Evolutionary conservation across 2,113 vertebrate species (phyloP).

Genomic region (Notothenia coriiceps): DNA sequence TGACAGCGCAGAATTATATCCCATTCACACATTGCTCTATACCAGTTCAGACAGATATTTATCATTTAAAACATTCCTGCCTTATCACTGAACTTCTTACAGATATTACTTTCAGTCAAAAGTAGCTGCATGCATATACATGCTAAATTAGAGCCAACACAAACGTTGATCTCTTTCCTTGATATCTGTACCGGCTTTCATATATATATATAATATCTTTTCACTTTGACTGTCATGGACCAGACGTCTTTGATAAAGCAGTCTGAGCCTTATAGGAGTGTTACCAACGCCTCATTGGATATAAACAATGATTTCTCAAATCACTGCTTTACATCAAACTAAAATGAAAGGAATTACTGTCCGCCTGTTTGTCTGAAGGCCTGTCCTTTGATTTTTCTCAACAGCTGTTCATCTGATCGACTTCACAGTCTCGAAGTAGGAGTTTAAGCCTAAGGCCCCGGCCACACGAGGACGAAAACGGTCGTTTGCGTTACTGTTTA

Average conservation of each 20-base stretch:
- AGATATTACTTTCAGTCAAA: not conserved
- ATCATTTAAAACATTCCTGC: conserved; percentile 1
- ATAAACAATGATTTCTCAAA: not conserved
- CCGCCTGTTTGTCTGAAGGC: too few species aligned
- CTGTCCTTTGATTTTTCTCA: too few species aligned
- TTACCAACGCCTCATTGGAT: too few species aligned
- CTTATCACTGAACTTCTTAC: not conserved
- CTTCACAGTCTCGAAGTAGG: too few species aligned
- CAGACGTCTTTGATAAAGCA: not conserved
- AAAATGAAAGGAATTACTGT: too few species aligned
- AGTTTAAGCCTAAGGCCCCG: too few species aligned
- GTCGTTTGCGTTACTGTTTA: too few species aligned
- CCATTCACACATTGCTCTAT: conserved; percentile 6
- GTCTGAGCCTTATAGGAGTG: not conserved
- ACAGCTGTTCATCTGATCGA: too few species aligned
- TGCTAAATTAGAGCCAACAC: not conserved
- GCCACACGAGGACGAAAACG: too few species aligned
- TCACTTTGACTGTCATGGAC: conserved; percentile 2
- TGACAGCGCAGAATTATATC: not conserved
- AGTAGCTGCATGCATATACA: not conserved
- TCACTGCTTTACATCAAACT: not conserved
- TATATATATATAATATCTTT: not conserved
- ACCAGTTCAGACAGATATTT: conserved; percentile 5
- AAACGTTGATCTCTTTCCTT: conserved; percentile 3
- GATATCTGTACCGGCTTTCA: conserved; percentile 6